These are phyloP conservation scores for Periophthalmodon schlosseri DNA, from an alignment of 2,113 vertebrate species.

Conservation along the genomic window DNA sequence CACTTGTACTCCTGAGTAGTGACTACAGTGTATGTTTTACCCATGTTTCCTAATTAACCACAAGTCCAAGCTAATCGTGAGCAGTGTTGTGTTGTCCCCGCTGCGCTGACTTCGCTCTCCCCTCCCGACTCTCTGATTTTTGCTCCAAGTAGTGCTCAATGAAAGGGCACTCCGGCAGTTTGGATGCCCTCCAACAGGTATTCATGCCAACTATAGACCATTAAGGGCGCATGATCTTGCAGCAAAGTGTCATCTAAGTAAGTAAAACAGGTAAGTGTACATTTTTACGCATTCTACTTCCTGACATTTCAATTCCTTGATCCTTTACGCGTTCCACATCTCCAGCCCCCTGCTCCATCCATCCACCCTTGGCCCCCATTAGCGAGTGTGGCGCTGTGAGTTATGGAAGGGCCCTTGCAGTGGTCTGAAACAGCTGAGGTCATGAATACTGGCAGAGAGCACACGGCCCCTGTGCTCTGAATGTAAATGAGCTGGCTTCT, in stretches of 20 bases:
- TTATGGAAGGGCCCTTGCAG: conserved; percentile 57
- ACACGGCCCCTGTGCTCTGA: conserved; percentile 29
- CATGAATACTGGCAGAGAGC: conserved; percentile 54
- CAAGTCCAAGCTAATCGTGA: conserved; percentile 41
- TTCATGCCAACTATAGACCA: conserved; percentile 13
- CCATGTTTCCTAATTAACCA: conserved; percentile 49
- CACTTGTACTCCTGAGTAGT: conserved; percentile 20
- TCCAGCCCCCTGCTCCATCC: conserved; percentile 25
- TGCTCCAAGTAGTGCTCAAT: conserved; percentile 12
- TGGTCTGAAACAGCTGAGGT: conserved; percentile 64
- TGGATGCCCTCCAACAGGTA: conserved; percentile 55
- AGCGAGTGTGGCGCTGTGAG: conserved; percentile 47
- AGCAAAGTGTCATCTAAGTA: conserved; percentile 7
- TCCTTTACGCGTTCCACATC: conserved; percentile 28
- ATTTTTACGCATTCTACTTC: conserved; percentile 19
- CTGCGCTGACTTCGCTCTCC: conserved; percentile 32
- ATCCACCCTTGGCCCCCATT: conserved; percentile 37
- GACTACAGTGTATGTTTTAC: conserved; percentile 10
- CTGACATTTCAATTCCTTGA: conserved; percentile 13
- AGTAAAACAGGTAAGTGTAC: conserved; percentile 22
- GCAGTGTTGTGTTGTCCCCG: conserved; percentile 29
- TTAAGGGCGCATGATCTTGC: not conserved
- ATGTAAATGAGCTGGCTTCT: conserved; percentile 58
- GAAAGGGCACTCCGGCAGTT: conserved; percentile 46
- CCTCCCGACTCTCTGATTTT: conserved; percentile 47